phyloP scores from a whole-genome alignment of 2,797 vertebrate genomes.

The Poeciliopsis paucimaculata region DNA sequence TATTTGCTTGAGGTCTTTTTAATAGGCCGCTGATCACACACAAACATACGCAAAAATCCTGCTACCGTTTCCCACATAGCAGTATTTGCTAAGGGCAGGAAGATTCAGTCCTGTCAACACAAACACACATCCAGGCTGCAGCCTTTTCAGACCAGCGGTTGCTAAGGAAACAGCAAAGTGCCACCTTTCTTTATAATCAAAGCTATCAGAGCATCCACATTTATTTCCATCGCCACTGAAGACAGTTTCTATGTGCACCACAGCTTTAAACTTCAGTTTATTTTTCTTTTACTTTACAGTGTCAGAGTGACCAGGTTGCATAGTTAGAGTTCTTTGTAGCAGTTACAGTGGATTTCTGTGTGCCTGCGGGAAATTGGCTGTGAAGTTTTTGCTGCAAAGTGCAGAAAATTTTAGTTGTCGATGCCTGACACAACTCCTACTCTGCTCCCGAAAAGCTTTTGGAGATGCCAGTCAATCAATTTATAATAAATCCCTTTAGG shows the following conservation, averaged over 20 bases:
- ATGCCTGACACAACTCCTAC: constrained; percentile 76
- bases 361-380: constrained; percentile 23
- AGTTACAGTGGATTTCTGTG: not conserved
- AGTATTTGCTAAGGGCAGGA: constrained; percentile 51
- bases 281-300: not conserved
- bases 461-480: constrained; percentile 82
- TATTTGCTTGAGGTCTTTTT: constrained; percentile 45
- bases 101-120: constrained; percentile 38
- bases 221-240: constrained; percentile 53
- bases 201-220: constrained; percentile 58
- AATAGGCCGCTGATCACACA: constrained; percentile 52
- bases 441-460: constrained; percentile 78
- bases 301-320: not conserved
- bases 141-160: constrained; percentile 60
- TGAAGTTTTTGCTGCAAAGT: constrained; percentile 39
- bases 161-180: constrained; percentile 68
- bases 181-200: constrained; percentile 64
- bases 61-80: constrained; percentile 15
- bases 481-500: constrained; percentile 73
- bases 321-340: constrained; percentile 4
- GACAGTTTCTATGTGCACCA: constrained; percentile 3
- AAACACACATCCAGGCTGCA: constrained; percentile 31
- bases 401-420: constrained; percentile 63
- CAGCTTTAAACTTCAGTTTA: constrained; percentile 15
- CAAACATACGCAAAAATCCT: constrained; percentile 19